Evolutionary conservation across 2,113 vertebrate genomes (phyloP), one percentile per base, ranked within the genome.

Genomic region (Paracanthobrama guichenoti): DNA sequence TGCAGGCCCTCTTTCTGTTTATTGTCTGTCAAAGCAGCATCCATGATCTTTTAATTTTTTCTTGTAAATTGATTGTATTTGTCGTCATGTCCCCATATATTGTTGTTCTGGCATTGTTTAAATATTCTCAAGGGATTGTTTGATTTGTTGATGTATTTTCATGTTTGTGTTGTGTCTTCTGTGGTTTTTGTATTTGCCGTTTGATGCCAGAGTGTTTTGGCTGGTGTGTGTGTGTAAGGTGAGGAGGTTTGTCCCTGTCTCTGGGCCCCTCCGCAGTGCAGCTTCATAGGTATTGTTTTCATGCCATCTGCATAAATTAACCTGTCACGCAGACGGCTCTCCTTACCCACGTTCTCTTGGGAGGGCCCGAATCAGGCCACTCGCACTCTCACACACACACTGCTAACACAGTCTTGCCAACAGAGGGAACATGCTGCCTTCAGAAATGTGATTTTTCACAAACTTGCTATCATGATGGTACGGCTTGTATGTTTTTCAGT

Each of bases 301-400:
- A 93, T 92, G 91, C 89, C 85, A 91, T 92, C 90, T 90, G 93
- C 92, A 94, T 94, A 94, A 91, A 94, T 94, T 94, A 94, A 93
- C 92, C 90, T 90, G 92, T 91, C 90, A 90, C 90, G 85, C 87
- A 89, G 91, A 91, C 88, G 55, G 92, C 92, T 95, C 90, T 55
- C 88, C 93, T 94, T 93, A 91, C 93, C 89, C 87, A 86, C 66
- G 88, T 90, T 90, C 89, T 80, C 91, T 66, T 86, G 87, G 85
- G 91, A 91, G 88, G 84, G 77, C 83, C 31, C 20, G 88, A 92
- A 89, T 87, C 84, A 80, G 89, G 82, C 88, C 84, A 85, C 90
- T 89, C 89, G 44, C 60, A 84, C 91, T 90, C 93, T 90, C 31
- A 35, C 88, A 91, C 90, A 88, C 87, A 81, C 86, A 81, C 69